Evolutionary conservation across 2,797 vertebrate species (phyloP).

Genomic region (Coluber constrictor): DNA sequence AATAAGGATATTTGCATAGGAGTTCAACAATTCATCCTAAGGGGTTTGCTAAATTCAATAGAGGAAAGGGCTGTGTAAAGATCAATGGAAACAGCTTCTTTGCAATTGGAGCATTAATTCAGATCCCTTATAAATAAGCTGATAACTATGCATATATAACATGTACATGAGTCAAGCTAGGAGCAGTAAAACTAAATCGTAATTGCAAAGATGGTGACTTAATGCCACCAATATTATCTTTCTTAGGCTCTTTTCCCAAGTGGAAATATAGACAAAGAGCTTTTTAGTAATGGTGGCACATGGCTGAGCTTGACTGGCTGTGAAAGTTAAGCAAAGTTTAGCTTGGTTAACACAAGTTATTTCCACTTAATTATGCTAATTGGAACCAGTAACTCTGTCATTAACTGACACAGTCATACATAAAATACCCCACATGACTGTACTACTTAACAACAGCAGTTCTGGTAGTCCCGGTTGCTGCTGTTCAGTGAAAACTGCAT

Average conservation of each 20-base stretch:
- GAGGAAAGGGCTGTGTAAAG: neutral
- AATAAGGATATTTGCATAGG: slow-evolving; percentile 6
- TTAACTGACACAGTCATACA: neutral
- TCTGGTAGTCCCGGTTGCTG: neutral
- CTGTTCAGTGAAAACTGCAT: neutral
- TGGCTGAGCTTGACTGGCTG: neutral
- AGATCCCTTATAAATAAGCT: neutral
- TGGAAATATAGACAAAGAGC: neutral
- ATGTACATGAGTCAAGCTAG: neutral
- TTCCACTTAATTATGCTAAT: neutral
- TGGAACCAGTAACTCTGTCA: neutral
- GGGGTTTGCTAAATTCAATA: neutral
- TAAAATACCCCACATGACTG: neutral
- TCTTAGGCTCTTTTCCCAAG: neutral
- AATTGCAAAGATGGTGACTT: neutral
- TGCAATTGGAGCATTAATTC: neutral
- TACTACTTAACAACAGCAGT: neutral
- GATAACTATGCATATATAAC: neutral
- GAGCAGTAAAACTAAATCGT: neutral
- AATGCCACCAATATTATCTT: neutral
- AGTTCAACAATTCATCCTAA: neutral
- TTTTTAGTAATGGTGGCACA: neutral
- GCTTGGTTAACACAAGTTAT: neutral
- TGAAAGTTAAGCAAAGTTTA: neutral
- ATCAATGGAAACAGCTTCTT: neutral